Evolutionary conservation across 2,888 invertebrate genomes (phyloP).

Genomic region (Antheraea yamamai): DNA sequence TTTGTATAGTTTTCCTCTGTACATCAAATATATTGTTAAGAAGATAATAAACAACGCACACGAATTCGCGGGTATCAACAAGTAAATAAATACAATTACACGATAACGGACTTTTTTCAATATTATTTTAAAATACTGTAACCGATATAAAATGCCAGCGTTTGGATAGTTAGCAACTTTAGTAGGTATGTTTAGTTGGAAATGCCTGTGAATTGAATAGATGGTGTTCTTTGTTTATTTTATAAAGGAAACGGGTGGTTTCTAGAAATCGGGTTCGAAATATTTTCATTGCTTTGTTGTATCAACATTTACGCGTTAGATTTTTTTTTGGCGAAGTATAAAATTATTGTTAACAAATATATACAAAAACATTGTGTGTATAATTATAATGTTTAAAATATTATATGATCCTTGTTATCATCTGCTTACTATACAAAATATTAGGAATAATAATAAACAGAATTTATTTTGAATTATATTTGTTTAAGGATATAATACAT

Average conservation of each 20-base stretch:
- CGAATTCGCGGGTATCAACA: too few species aligned
- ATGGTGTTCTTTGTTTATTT: slow-evolving; percentile 11
- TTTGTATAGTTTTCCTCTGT: too few species aligned
- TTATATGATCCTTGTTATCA: slow-evolving; percentile 13
- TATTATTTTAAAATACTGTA: slow-evolving; percentile 18
- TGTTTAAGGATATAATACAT: not conserved
- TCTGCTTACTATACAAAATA: slow-evolving; percentile 13
- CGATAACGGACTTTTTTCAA: not conserved
- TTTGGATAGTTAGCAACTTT: slow-evolving; percentile 25
- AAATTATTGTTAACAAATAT: not conserved
- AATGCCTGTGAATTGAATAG: not conserved
- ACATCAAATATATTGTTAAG: too few species aligned
- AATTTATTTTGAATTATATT: slow-evolving; percentile 29
- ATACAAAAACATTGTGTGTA: not conserved
- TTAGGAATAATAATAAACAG: slow-evolving; percentile 30
- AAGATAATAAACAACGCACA: too few species aligned
- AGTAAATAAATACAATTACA: not conserved
- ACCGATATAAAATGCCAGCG: slow-evolving; percentile 44
- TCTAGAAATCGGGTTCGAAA: slow-evolving; percentile 1
- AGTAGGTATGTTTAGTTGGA: slow-evolving; percentile 6
- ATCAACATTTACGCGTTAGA: not conserved
- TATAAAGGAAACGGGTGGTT: slow-evolving; percentile 1
- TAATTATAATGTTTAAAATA: not conserved
- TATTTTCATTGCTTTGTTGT: slow-evolving; percentile 6
- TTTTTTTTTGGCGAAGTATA: not conserved